A percentile compares a stretch with the other conserved stretches of the same genome.
Evolutionary conservation across 1,140 invertebrate genomes (phyloP).

Genomic region (Muscidifurax raptorellus): DNA sequence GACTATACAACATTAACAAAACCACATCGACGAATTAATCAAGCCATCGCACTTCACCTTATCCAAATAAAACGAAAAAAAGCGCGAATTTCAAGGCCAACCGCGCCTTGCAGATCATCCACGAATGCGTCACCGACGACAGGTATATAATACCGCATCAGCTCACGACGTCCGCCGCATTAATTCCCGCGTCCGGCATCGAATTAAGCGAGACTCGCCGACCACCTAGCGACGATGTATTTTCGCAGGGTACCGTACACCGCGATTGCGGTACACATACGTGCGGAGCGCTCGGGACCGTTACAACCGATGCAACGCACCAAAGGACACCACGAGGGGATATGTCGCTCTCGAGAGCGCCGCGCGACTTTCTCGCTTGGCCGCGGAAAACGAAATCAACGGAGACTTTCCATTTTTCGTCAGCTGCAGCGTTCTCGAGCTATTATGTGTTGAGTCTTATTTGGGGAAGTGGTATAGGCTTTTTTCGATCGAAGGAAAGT

Average conservation of each 20-base stretch:
- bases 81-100: no score
- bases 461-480: no score
- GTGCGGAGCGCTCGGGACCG: background rate
- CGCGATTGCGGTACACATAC: background rate
- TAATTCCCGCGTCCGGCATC: background rate
- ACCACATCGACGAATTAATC: no score
- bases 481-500: no score
- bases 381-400: slow-evolving; percentile 43
- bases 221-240: background rate
- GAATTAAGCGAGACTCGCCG: background rate
- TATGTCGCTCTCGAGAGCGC: background rate
- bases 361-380: slow-evolving; percentile 17
- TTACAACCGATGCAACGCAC: background rate
- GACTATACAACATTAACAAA: no score
- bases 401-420: slow-evolving; percentile 44
- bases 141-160: no score
- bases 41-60: no score
- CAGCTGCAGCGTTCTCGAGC: background rate
- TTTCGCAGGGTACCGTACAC: slow-evolving; percentile 6
- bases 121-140: no score
- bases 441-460: no score
- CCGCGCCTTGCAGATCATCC: no score
- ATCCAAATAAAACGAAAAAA: no score
- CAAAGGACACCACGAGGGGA: slow-evolving; percentile 5
- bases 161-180: no score